Base-by-base conservation (phyloP, 2,888 invertebrate genomes). In the Drosophila fulvimacula region DNA sequence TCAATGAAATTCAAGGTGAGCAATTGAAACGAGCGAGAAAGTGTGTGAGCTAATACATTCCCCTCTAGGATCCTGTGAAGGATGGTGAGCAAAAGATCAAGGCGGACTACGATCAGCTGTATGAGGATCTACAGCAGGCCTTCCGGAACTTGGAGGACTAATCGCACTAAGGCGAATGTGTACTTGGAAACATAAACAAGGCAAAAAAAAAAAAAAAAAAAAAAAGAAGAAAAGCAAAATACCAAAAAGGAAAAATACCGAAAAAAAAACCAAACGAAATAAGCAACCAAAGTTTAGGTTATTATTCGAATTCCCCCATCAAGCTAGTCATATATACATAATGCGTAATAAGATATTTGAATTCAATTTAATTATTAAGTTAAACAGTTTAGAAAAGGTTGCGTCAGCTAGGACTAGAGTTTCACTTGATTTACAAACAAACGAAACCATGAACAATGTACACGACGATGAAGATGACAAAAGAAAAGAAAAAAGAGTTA, bases 61-160 rank as follows among this genome's bases (percentile, higher is more conserved):
- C 36, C 17, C n/a, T 41, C 1, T 13, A 97, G 97, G 99, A 99
- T 93, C 99, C 99, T 15, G 96, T 98, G 15, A 98, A 98, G 93
- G 99, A 99, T 82, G 99, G 99, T 44, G 99, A 99, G 93, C 95
- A 95, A 5, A 99, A 98, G 93, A 98, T 99, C 92, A 97, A 96
- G 93, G 95, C 96, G 32, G 98, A 99, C 91, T 99, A 97, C 93
- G 99, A 99, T 92, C 98, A 98, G 91, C 94, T 99, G 58, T 94
- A 98, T 87, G 99, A 99, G 93, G 97, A 98, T 92, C 97, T 99
- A 94, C 97, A 98, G 88, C 96, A 96, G 91, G 97, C 97, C 86
- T 99, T 99, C 95, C 96, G 98, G 93, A 98, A 98, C 94, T 94
- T 99, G 91, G 98, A 99, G 94, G 99, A 99, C 93, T 98, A 97